Conservation (phyloP, 2,888 invertebrate genomes). For the Chaitophorus viminalis region DNA sequence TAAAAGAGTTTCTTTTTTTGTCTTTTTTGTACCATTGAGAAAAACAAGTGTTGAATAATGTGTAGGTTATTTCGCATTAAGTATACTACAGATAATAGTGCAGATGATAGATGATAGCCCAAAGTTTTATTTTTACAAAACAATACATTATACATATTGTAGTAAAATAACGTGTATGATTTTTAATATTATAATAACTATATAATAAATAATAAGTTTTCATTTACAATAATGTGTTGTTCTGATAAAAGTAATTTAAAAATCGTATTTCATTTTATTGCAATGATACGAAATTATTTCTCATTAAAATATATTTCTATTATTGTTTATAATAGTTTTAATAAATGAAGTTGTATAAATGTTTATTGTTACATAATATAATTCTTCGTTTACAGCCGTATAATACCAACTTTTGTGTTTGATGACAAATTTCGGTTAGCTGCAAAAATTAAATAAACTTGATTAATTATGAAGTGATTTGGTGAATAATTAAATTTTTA, state of each 20-base stretch:
- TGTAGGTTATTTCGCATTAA: conserved; percentile 8
- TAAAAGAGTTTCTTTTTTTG: conserved; percentile 4
- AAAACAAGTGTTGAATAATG: not conserved
- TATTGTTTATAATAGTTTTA: not conserved
- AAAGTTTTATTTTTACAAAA: conserved; percentile 19
- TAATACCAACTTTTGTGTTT: not conserved
- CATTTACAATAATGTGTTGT: not conserved
- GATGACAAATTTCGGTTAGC: not conserved
- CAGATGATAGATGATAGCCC: not conserved
- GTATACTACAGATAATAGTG: conserved; percentile 14
- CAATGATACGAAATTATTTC: not conserved
- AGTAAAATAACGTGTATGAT: not conserved
- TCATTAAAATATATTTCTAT: not conserved
- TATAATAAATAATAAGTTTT: conserved; percentile 12
- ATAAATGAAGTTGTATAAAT: not conserved
- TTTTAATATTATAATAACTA: conserved; percentile 6
- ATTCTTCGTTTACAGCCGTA: not conserved
- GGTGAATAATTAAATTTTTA: not conserved
- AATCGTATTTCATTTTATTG: not conserved
- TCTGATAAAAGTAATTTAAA: not conserved
- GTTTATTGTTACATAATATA: not conserved
- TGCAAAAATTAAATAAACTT: not conserved
- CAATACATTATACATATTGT: not conserved
- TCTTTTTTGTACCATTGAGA: not conserved
- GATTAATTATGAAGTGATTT: not conserved